phyloP scores from a whole-genome alignment of 1,140 invertebrate species.

The Drosophila rufa region DNA sequence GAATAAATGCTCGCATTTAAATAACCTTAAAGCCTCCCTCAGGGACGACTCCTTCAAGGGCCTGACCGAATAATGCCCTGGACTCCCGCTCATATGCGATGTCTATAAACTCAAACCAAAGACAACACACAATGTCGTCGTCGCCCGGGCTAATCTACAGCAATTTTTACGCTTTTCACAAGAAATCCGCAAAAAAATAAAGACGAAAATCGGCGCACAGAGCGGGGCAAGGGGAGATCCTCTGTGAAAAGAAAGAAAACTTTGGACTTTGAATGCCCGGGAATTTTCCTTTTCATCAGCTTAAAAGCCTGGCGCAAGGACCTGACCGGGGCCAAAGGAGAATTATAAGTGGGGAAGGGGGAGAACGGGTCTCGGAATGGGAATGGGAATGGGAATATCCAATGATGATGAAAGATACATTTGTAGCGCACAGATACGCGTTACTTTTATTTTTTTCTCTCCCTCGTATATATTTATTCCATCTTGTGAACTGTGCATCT shows the following conservation, averaged over 20 bases:
- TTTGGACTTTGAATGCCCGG: constrained; percentile 49
- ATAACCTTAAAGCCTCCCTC: not conserved
- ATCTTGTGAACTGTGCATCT: constrained; percentile 33
- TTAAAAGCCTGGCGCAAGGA: constrained; percentile 55
- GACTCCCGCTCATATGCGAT: constrained; percentile 34
- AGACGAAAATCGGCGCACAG: constrained; percentile 8
- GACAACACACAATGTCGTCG: constrained; percentile 49
- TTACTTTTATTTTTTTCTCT: constrained; percentile 31
- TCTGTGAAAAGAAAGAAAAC: constrained; percentile 33
- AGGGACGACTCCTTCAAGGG: constrained; percentile 2
- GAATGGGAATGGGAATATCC: constrained; percentile 10
- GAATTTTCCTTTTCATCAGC: constrained; percentile 72
- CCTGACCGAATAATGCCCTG: constrained; percentile 27
- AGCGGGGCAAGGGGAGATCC: not conserved
- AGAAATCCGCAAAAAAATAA: constrained; percentile 31
- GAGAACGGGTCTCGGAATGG: not conserved
- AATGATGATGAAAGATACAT: constrained; percentile 63
- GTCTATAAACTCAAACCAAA: constrained; percentile 38
- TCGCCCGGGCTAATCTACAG: constrained; percentile 55
- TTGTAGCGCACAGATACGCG: constrained; percentile 55
- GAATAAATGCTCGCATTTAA: not conserved
- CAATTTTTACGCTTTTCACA: constrained; percentile 65
- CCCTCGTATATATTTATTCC: constrained; percentile 1
- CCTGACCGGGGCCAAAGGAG: constrained; percentile 30
- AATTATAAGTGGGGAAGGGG: constrained; percentile 42